These are phyloP conservation scores for Protonemura montana DNA, from an alignment of 2,888 invertebrate species.

Conservation along the genomic window DNA sequence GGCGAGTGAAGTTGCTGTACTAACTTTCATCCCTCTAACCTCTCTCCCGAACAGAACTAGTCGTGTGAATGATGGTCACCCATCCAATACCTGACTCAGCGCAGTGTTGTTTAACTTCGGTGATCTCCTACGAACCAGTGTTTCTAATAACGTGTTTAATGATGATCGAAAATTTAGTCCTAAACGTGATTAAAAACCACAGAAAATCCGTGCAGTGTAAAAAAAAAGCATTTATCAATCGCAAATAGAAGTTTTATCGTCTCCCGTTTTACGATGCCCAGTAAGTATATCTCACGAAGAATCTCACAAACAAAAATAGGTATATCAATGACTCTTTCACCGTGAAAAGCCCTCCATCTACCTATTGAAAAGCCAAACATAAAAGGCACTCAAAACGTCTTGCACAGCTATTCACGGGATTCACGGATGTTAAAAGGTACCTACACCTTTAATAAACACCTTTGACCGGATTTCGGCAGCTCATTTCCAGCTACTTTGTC, in stretches of 20 bases:
- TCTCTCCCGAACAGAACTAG: too few relatives aligned
- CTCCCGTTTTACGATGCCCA: not conserved
- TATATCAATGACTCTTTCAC: not conserved
- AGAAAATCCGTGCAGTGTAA: too few relatives aligned
- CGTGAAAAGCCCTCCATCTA: not conserved
- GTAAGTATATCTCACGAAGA: not conserved
- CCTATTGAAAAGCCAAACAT: not conserved
- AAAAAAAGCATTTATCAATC: too few relatives aligned
- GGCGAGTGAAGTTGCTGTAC: too few relatives aligned
- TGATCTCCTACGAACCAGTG: too few relatives aligned
- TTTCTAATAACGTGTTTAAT: too few relatives aligned
- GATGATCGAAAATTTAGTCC: too few relatives aligned
- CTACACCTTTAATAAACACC: not conserved
- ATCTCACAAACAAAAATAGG: not conserved
- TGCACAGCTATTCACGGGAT: not conserved
- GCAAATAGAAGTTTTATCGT: not conserved
- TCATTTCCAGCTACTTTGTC: slow-evolving; percentile 18
- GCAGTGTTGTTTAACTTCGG: too few relatives aligned
- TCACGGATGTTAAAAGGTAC: not conserved
- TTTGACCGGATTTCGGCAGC: not conserved
- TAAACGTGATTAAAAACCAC: too few relatives aligned
- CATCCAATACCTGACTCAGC: too few relatives aligned
- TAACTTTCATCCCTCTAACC: too few relatives aligned
- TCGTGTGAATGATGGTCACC: too few relatives aligned
- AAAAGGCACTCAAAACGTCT: not conserved